phyloP scores from a whole-genome alignment of 2,797 vertebrate species.

The Notamacropus eugenii region DNA sequence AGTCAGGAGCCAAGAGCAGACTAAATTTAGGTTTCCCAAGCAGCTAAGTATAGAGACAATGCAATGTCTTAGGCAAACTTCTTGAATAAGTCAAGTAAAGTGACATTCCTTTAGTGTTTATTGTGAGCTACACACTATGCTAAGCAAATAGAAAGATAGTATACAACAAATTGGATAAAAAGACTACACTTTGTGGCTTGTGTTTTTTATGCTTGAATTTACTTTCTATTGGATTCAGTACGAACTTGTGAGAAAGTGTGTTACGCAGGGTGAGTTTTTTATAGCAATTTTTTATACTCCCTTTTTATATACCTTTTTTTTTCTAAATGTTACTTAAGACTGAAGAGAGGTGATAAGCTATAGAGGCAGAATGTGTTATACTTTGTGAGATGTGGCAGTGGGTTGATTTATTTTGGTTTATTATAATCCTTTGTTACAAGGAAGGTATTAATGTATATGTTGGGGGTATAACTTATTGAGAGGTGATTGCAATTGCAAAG shows the following conservation, averaged over 20 bases:
- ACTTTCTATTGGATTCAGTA: neutral
- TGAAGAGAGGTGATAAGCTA: neutral
- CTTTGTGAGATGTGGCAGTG: neutral
- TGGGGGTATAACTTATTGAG: neutral
- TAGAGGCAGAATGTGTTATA: neutral
- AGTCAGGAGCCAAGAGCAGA: neutral
- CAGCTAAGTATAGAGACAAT: neutral
- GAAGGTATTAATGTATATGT: neutral
- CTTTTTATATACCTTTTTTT: neutral
- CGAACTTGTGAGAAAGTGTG: neutral
- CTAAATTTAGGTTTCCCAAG: neutral
- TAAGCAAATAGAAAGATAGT: neutral
- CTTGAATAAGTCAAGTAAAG: neutral
- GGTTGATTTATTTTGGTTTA: neutral
- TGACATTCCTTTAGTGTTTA: neutral
- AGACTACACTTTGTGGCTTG: neutral
- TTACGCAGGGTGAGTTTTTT: neutral
- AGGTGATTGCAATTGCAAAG: neutral
- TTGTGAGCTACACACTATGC: neutral
- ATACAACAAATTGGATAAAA: neutral
- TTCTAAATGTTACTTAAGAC: no score
- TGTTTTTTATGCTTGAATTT: neutral
- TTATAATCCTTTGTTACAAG: neutral
- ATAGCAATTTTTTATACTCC: neutral
- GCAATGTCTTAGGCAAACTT: neutral